Evolutionary conservation across 2,797 vertebrate species (phyloP).

Genomic region (Capromys pilorides): DNA sequence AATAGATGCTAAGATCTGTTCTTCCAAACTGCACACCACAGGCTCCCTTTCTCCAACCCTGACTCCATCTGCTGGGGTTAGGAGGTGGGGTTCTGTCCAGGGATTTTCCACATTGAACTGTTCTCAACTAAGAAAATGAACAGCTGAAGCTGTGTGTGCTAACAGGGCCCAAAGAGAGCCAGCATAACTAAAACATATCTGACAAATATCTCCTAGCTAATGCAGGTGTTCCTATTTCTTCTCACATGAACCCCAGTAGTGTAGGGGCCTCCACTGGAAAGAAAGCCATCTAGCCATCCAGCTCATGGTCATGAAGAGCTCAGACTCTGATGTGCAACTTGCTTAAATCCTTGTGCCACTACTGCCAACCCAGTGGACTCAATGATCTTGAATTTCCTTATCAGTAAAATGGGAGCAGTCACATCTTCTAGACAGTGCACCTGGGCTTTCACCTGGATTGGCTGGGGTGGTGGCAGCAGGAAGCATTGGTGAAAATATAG

Average conservation of each 20-base stretch:
- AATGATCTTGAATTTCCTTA: neutral
- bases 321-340: neutral
- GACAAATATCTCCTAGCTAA: neutral
- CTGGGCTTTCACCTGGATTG: neutral
- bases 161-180: neutral
- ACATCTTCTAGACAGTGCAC: neutral
- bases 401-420: neutral
- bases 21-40: neutral
- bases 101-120: neutral
- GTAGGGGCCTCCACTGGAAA: neutral
- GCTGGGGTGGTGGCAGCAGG: neutral
- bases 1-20: neutral
- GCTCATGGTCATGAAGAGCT: neutral
- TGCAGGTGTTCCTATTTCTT: neutral
- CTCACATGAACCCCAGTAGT: neutral
- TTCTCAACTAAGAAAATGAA: constrained; percentile 47
- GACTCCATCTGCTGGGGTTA: neutral
- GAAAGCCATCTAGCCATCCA: no score
- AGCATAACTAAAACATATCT: neutral
- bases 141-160: neutral
- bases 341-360: neutral
- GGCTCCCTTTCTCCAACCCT: neutral
- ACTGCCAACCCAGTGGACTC: neutral
- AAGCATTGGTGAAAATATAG: neutral
- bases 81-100: neutral